Base-by-base conservation (phyloP, 2,797 vertebrate genomes). In the Takifugu ocellatus region DNA sequence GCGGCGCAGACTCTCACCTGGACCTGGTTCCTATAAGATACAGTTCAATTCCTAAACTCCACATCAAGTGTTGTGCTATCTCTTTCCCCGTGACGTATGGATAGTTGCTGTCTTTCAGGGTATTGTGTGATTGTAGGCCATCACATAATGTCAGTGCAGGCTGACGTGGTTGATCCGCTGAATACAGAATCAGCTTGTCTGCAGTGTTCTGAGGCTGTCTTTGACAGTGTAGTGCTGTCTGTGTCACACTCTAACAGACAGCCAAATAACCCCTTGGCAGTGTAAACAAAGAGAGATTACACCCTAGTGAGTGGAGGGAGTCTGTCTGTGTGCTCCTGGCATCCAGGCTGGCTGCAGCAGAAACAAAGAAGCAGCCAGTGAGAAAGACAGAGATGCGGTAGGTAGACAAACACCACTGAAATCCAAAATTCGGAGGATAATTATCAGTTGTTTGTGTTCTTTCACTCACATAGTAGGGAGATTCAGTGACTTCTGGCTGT, bases 281-380 rank as follows among this genome's bases (percentile, higher is more conserved):
- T 81, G 75, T 91, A 90, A 92, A 92, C 87, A 92, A 89, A 91
- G 88, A 88, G 77, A 88, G 86, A 92, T 91, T 90, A 92, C 89
- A 88, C 89, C 87, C 89, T 89, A 85, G 90, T 89, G 89, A 90
- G 84, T 85, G 87, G 85, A 86, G 63, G 83, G 84, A 85, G 88
- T 85, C 79, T 86, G 84, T 76, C 75, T 81, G 76, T 87, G 77
- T 81, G 85, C 84, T 86, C 82, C 76, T 75, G 84, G 85, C 75
- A 74, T 68, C 51, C 70, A 76, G 75, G 79, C 70, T 79, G 79
- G 74, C 59, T 74, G 67, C 74, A 78, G 72, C 60, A 82, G 62
- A 69, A 45, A 72, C 61, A 64, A 25, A 61, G 26, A 65, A 74
- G 70, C 59, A 61, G 54, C 25, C 39, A 53, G 61, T 59, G 17